Evolutionary conservation across 2,113 vertebrate genomes (phyloP).

Genomic region (Dendrocopos noguchii): DNA sequence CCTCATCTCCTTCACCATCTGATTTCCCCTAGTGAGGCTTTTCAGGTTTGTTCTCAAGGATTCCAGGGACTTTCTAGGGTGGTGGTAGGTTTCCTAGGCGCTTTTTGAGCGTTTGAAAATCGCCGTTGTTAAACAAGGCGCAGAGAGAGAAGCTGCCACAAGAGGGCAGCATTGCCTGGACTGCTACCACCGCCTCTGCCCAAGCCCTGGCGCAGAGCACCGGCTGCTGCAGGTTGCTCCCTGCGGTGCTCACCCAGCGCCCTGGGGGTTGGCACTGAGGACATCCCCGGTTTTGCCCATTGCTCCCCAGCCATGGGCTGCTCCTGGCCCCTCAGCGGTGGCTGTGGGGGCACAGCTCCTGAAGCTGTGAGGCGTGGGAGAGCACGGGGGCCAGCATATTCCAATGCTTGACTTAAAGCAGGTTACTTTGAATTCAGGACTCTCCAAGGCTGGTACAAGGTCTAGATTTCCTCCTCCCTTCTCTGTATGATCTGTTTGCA

Average conservation of each 20-base stretch:
- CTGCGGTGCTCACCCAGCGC: accelerated
- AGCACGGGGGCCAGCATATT: accelerated
- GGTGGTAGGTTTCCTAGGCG: background rate
- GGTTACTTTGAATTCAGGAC: background rate
- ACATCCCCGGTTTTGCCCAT: accelerated
- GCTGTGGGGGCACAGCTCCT: background rate
- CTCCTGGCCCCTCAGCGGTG: background rate
- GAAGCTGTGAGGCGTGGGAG: accelerated
- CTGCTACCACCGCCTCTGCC: accelerated
- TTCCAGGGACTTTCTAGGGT: background rate
- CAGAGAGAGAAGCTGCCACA: background rate
- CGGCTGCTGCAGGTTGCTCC: accelerated
- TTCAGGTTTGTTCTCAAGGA: accelerated
- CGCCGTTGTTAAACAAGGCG: accelerated
- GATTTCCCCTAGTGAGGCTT: accelerated
- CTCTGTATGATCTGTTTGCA: too few species aligned
- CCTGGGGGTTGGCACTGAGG: background rate
- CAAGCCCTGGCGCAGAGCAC: background rate
- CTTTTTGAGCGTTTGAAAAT: background rate
- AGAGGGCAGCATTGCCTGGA: constrained; percentile 16
- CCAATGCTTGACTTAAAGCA: background rate
- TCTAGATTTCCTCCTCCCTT: accelerated
- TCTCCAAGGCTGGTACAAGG: accelerated
- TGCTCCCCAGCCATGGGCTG: background rate
- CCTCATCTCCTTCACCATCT: accelerated